Percentiles rank a stretch among this genome's conserved stretches.
phyloP scores from a whole-genome alignment of 2,797 vertebrate genomes.

The Tapera naevia region DNA sequence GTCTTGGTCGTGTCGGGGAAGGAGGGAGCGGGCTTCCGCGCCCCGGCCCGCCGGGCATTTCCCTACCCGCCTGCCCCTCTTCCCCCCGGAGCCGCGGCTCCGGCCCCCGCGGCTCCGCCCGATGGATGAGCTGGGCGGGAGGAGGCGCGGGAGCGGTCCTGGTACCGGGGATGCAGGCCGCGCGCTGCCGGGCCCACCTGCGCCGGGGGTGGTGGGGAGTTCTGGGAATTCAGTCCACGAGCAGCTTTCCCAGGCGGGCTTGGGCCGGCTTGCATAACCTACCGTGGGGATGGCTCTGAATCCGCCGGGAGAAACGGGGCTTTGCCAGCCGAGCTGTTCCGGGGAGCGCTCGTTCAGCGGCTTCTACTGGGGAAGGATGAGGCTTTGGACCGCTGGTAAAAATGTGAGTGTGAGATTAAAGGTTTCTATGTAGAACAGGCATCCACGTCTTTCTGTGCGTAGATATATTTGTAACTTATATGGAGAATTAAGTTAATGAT shows the following conservation, averaged over 20 bases:
- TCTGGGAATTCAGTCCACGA: no score
- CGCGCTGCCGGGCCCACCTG: no score
- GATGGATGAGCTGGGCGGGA: neutral
- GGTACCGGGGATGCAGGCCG: no score
- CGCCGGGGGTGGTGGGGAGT: no score
- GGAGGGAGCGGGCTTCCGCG: no score
- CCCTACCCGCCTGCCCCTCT: no score
- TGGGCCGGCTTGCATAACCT: neutral
- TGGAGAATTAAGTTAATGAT: no score
- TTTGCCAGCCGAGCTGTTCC: rapidly evolving
- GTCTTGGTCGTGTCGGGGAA: no score
- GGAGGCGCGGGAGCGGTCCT: neutral
- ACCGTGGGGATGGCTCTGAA: neutral
- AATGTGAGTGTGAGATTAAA: rapidly evolving
- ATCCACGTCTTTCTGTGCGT: rapidly evolving
- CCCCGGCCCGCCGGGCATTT: no score
- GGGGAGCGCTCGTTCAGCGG: rapidly evolving
- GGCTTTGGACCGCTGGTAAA: rapidly evolving
- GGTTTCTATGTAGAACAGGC: rapidly evolving
- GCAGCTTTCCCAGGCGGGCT: no score
- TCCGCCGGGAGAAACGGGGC: neutral
- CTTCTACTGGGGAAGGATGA: rapidly evolving
- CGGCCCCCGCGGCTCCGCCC: neutral
- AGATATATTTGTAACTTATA: rapidly evolving
- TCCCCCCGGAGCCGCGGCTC: neutral